A percentile compares a stretch with the other conserved stretches of the same genome.
Conservation (phyloP, 2,888 invertebrate genomes). For the Dinocampus coccinellae region DNA sequence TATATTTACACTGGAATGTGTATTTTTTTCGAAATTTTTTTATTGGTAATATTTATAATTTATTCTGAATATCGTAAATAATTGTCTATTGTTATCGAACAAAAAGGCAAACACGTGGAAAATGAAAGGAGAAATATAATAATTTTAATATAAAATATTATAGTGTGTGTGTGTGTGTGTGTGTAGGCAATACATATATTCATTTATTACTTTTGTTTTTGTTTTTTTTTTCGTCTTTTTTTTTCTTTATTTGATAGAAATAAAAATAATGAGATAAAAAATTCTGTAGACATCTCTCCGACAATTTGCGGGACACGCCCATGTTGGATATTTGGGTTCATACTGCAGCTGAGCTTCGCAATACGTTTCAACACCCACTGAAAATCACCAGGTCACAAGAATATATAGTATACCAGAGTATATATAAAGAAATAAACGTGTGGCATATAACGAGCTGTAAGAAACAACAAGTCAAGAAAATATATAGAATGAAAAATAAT, state of each 20-base stretch:
- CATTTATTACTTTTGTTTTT: background rate
- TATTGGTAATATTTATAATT: too few relatives aligned
- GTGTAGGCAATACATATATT: too few relatives aligned
- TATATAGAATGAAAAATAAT: background rate
- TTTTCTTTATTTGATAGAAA: background rate
- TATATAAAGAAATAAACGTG: background rate
- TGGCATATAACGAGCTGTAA: background rate
- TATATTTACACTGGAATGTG: background rate
- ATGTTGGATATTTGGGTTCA: constrained; percentile 4
- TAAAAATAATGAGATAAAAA: background rate
- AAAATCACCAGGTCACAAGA: background rate
- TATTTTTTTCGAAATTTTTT: too few relatives aligned
- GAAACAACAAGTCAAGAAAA: constrained; percentile 5
- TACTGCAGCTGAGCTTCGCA: constrained; percentile 12
- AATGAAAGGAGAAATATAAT: constrained; percentile 17
- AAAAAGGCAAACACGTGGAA: constrained; percentile 29
- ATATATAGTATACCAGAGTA: background rate
- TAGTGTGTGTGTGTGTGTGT: too few relatives aligned
- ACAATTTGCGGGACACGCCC: constrained; percentile 11
- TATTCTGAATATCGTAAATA: constrained; percentile 4
- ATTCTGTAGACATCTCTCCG: background rate
- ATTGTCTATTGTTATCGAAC: constrained; percentile 25
- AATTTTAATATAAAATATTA: too few relatives aligned
- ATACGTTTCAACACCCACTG: constrained; percentile 27
- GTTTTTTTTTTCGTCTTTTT: background rate